Evolutionary conservation across 2,113 vertebrate genomes (phyloP).

Genomic region (Mustelus asterias): DNA sequence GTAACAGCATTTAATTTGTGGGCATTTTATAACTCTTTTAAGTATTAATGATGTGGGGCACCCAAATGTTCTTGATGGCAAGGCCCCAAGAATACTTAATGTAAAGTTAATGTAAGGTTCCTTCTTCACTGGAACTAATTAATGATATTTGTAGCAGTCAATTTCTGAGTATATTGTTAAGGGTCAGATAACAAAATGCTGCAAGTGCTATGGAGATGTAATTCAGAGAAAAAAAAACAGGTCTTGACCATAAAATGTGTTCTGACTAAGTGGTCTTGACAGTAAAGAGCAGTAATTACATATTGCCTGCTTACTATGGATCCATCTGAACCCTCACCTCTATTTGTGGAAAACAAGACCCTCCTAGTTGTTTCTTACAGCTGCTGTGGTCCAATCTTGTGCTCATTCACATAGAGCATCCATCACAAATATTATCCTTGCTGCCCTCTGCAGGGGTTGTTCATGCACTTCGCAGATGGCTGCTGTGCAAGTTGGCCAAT

Average conservation of each 20-base stretch:
- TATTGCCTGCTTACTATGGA: not conserved
- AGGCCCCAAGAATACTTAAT: not conserved
- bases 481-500: not conserved
- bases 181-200: not conserved
- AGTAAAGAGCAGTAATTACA: not conserved
- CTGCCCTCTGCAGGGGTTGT: not conserved
- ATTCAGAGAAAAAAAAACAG: not conserved
- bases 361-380: not conserved
- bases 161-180: not conserved
- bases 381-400: not conserved
- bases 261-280: not conserved
- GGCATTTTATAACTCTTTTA: not conserved
- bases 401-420: not conserved
- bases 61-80: not conserved
- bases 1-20: not conserved
- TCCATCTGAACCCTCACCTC: not conserved
- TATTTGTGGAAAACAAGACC: not conserved
- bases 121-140: not conserved
- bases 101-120: not conserved
- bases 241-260: not conserved
- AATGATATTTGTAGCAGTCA: not conserved
- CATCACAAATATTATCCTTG: not conserved
- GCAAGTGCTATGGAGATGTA: not conserved
- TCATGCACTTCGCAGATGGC: not conserved
- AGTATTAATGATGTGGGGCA: not conserved